phyloP scores from a whole-genome alignment of 2,797 vertebrate genomes.

The Tarsius wallacei region DNA sequence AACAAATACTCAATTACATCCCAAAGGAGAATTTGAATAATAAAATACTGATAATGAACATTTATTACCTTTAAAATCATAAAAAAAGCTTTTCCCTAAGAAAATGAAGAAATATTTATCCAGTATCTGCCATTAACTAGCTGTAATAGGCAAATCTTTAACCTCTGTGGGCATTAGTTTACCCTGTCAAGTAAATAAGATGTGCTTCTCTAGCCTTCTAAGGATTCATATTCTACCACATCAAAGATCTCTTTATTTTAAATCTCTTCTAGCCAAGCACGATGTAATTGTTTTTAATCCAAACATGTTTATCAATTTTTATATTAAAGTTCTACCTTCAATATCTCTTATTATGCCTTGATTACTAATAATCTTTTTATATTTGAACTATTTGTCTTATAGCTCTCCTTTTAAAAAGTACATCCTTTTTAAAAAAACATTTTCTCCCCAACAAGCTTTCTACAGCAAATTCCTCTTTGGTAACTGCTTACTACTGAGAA shows the following conservation, averaged over 20 bases:
- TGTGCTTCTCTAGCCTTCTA: background rate
- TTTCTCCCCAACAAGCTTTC: background rate
- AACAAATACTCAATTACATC: background rate
- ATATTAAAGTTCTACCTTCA: slow-evolving; percentile 13
- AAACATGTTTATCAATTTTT: background rate
- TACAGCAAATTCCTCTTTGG: background rate
- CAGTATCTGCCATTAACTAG: background rate
- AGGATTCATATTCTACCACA: background rate
- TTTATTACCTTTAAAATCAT: background rate
- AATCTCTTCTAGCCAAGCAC: slow-evolving; percentile 4
- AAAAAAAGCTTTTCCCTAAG: background rate
- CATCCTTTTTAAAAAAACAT: no score
- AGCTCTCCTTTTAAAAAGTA: background rate
- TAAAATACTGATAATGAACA: background rate
- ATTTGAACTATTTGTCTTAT: background rate
- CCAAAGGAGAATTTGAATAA: slow-evolving; percentile 3
- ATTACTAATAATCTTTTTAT: slow-evolving; percentile 22
- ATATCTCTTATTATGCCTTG: background rate
- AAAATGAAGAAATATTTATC: background rate
- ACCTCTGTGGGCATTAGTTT: background rate
- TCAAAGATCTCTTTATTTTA: slow-evolving; percentile 45
- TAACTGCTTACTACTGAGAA: background rate
- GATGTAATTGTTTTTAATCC: background rate
- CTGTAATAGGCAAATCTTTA: background rate
- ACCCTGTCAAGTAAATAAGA: background rate